Evolutionary conservation across 2,113 vertebrate genomes (phyloP), one percentile per base, ranked within the genome.

Genomic region (Chlamydotis undulata): DNA sequence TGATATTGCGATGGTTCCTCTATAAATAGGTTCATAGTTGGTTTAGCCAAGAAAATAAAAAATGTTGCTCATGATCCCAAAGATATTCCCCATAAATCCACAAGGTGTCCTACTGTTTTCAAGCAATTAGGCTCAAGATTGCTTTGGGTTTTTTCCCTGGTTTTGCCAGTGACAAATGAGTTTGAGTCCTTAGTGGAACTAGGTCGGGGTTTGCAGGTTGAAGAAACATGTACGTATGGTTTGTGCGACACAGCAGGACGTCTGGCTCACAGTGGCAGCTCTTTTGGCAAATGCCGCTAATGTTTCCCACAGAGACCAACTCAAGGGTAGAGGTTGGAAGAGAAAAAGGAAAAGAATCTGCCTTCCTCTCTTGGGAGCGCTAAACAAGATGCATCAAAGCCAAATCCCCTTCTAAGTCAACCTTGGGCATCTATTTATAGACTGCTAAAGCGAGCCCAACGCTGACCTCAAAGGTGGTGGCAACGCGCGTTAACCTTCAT

Each of bases 61-160:
- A 89, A 89, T 57, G 45, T 71, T 92, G 57, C n/a, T 89, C 25
- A 59, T 69, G 29, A 73, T 77, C 65, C 75, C 64, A 60, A 64
- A 68, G 71, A 90, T 71, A 96, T 97, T 95, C 94, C 76, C 59
- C 18, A 10, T 49, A 33, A 96, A 95, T 88, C 96, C 96, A 97
- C 96, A 98, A 97, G 96, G 78, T 98, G 97, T 98, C 97, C 97
- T 94, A 83, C 95, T 92, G 89, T 96, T 97, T 97, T 96, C 86
- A 82, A 97, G 93, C 87, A 97, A 94, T 89, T 91, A 87, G 82
- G n/a, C 33, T 94, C 50, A 8, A 87, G 49, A 56, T 50, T 86
- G 4, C 39, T 76, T 95, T 64, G 87, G 76, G 45, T 5, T 89
- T 88, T 78, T 76, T 19, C 47, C 67, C 45, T 70, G 19, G 50